Base-by-base conservation (phyloP, 2,113 vertebrate species). In the Nibea albiflora region DNA sequence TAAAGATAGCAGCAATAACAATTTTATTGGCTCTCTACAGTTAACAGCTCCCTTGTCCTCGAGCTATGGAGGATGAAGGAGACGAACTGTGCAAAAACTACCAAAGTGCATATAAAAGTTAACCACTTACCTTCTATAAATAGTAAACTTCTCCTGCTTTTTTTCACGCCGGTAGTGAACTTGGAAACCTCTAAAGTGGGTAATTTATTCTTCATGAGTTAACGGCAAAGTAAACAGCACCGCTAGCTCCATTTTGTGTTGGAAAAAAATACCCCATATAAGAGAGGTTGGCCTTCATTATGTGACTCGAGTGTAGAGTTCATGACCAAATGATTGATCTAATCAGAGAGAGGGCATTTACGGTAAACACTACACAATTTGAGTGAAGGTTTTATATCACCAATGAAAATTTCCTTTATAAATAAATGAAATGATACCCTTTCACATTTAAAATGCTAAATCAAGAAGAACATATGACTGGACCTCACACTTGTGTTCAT, bases 1-100 rank as follows among this genome's bases (percentile, higher is more conserved):
- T 94, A 94, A 94, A 96, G 94, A 95, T 94, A 95, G 94, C 92
- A 95, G 90, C 92, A 95, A 93, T 94, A 93, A 95, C 90, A 2
- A 3, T 95, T 96, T 96, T 96, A 96, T 94, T 94, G 90, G 92
- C 93, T 87, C 88, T 93, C 85, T 80, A 85, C 92, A 76, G 91
- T 93, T 92, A 95, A 93, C 91, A 92, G 93, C 93, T 91, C 89
- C 89, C 93, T 92, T 93, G 91, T 92, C 94, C 91, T 94, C 84
- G 79, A 89, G 92, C 90, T 78, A 90, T 4, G 1, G 85, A 87
- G 93, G 93, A 94, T 94, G 93, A 92, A 94, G 94, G 90, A 94
- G 92, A 92, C 93, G 78, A 90, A 93, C 89, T 72, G 84, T 90
- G 84, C 66, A 91, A 94, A 94, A 91, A 89, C 89, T 93, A 89